A percentile compares a stretch with the other conserved stretches of the same genome.
These are phyloP conservation scores for Lamellibrachia luymesi DNA, from an alignment of 1,140 invertebrate species.

Conservation along the genomic window DNA sequence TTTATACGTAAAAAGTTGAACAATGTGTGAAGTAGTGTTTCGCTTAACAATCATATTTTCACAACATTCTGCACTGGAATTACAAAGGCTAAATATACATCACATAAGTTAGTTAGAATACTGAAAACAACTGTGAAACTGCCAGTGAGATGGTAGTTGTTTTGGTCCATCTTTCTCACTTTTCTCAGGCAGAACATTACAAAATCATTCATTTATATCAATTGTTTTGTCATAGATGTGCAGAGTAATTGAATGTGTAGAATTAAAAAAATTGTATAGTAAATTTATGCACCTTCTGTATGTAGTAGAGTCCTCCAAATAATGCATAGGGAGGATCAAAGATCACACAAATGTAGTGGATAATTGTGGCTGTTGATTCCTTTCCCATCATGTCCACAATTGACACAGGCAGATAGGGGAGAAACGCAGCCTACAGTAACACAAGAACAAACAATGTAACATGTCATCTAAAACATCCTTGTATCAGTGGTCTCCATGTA, in stretches of 20 bases:
- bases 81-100: too few species aligned
- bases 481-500: neutral
- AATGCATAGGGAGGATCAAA: constrained; percentile 76
- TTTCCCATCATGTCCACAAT: constrained; percentile 24
- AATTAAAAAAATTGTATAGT: neutral
- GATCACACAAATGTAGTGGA: constrained; percentile 72
- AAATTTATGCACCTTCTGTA: constrained; percentile 53
- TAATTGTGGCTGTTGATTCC: constrained; percentile 30
- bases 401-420: constrained; percentile 19
- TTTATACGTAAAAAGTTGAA: neutral
- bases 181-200: too few species aligned
- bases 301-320: constrained; percentile 76
- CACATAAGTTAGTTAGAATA: too few species aligned
- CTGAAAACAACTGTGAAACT: too few species aligned
- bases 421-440: constrained; percentile 11
- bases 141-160: too few species aligned
- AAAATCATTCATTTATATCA: too few species aligned
- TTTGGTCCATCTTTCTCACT: too few species aligned
- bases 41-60: too few species aligned
- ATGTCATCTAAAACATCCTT: neutral
- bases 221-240: too few species aligned
- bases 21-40: neutral
- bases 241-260: too few species aligned
- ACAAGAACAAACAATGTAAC: neutral
- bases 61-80: too few species aligned